Conservation (phyloP, 2,797 vertebrate species). For the Bovichtus diacanthus region DNA sequence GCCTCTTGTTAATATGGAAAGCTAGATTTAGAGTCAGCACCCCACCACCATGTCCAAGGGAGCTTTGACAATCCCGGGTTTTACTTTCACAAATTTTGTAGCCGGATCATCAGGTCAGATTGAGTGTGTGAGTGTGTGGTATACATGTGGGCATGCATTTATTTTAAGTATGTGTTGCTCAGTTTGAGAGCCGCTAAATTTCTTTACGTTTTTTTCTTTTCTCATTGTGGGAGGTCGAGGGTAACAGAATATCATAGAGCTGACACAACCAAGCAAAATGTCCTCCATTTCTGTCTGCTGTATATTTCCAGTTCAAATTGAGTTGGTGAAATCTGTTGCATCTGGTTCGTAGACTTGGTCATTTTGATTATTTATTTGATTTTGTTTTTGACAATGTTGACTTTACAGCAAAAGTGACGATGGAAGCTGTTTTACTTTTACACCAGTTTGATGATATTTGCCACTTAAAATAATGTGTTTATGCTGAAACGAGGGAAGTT, state of each 20-base stretch:
- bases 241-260: conserved; percentile 33
- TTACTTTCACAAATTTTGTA: conserved; percentile 53
- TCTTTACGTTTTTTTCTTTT: neutral
- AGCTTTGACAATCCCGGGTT: conserved; percentile 78
- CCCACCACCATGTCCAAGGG: conserved; percentile 46
- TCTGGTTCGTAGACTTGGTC: conserved; percentile 1
- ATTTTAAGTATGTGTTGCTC: conserved; percentile 33
- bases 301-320: neutral
- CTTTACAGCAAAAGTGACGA: conserved; percentile 8
- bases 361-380: conserved; percentile 11
- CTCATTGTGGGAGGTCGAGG: neutral
- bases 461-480: conserved; percentile 37
- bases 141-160: conserved; percentile 36
- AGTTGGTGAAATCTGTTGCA: neutral
- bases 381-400: conserved; percentile 3
- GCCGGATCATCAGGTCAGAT: conserved; percentile 43
- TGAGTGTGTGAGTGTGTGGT: conserved; percentile 34
- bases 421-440: conserved; percentile 18
- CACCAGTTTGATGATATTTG: conserved; percentile 36
- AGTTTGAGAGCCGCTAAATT: conserved; percentile 26
- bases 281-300: conserved; percentile 12
- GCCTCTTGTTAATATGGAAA: conserved; percentile 64
- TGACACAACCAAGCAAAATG: conserved; percentile 32
- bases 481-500: conserved; percentile 24
- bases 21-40: conserved; percentile 51